Conservation (phyloP, 2,888 invertebrate species). For the Sympetrum striolatum region DNA sequence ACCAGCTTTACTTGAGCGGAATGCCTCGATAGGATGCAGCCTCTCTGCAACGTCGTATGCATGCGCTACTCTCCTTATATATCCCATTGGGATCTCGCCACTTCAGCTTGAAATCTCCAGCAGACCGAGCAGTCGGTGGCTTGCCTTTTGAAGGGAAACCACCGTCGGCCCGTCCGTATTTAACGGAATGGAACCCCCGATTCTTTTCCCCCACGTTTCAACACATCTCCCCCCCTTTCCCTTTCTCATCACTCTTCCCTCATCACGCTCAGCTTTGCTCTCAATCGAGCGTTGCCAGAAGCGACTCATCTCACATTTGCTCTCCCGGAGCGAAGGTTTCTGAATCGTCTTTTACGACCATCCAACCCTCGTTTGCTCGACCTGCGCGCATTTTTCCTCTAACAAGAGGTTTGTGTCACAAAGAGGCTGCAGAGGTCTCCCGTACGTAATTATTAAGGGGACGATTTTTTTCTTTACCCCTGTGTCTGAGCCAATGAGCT, state of each 20-base stretch:
- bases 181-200: too few relatives aligned
- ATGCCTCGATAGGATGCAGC: too few relatives aligned
- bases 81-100: too few relatives aligned
- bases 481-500: too few relatives aligned
- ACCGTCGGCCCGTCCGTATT: too few relatives aligned
- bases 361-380: not conserved
- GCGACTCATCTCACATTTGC: not conserved
- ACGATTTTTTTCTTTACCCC: not conserved
- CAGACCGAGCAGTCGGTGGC: too few relatives aligned
- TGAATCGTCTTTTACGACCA: not conserved
- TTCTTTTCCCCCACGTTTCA: not conserved
- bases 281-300: not conserved
- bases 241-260: not conserved
- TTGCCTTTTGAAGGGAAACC: too few relatives aligned
- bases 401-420: not conserved
- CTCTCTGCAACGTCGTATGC: too few relatives aligned
- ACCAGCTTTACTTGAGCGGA: too few relatives aligned
- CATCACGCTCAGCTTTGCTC: not conserved
- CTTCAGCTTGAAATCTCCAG: too few relatives aligned
- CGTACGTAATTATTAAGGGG: not conserved
- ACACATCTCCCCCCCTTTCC: not conserved
- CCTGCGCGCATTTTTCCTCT: not conserved
- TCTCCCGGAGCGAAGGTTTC: not conserved
- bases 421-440: too few relatives aligned
- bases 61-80: too few relatives aligned